Evolutionary conservation across 2,797 vertebrate genomes (phyloP).

Genomic region (Hyperoplus lanceolatus): DNA sequence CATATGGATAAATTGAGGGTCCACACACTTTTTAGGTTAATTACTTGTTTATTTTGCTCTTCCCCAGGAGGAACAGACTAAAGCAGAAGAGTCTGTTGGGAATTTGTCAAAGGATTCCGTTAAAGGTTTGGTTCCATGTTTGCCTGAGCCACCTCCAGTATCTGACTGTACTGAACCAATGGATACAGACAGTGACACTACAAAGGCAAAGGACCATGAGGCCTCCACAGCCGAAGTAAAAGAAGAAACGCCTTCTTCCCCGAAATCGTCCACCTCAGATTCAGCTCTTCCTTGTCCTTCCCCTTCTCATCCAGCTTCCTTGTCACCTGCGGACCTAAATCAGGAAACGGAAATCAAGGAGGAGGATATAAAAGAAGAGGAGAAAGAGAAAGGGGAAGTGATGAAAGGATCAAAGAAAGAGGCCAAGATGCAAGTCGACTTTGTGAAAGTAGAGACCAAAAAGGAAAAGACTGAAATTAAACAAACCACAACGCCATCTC

Average conservation of each 20-base stretch:
- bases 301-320: constrained; percentile 38
- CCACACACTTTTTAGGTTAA: neutral
- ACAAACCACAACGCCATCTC: constrained; percentile 52
- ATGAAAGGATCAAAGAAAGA: constrained; percentile 49
- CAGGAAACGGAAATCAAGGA: constrained; percentile 47
- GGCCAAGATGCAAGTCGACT: constrained; percentile 76
- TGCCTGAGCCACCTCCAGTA: constrained; percentile 25
- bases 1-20: constrained; percentile 8
- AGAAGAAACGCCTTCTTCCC: constrained; percentile 56
- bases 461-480: constrained; percentile 56
- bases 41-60: constrained; percentile 22
- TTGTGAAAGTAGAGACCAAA: constrained; percentile 68
- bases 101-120: constrained; percentile 56
- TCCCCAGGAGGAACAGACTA: constrained; percentile 60
- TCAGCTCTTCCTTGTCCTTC: constrained; percentile 46
- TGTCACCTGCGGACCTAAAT: constrained; percentile 45
- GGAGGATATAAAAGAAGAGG: constrained; percentile 52
- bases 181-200: constrained; percentile 65
- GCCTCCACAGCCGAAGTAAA: constrained; percentile 46
- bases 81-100: constrained; percentile 34
- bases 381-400: constrained; percentile 64
- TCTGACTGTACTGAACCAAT: constrained; percentile 67
- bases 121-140: constrained; percentile 53
- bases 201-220: constrained; percentile 47
- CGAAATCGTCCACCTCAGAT: constrained; percentile 47